Evolutionary conservation across 1,140 invertebrate genomes (phyloP), one percentile per base, ranked within the genome.

Genomic region (Rhynchophorus ferrugineus): DNA sequence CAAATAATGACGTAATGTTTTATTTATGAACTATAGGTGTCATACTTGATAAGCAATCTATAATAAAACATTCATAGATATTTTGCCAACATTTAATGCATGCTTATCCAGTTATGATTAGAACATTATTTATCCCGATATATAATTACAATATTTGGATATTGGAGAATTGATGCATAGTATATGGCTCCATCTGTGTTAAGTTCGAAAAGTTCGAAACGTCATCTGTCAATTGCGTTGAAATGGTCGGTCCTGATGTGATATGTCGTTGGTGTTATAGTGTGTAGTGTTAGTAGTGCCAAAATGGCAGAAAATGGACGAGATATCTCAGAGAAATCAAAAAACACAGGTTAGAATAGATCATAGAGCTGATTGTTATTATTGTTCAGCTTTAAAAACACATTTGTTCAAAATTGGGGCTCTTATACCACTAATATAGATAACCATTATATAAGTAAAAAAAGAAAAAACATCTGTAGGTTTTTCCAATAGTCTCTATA

Each of bases 271-370:
- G 49, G 45, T 50, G 37, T 24, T 48, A 46, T 53, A 55, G 53
- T 42, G 44, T 37, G 49, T 47, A 46, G 49, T 56, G 48, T 58
- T 59, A 53, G 57, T 59, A 44, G 53, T 59, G 71, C 58, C 75
- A 78, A 78, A 74, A 78, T 78, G 76, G 77, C 75, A 68, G 76
- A 78, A 73, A 75, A 73, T 69, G 74, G 72, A 71, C 74, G 75
- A 71, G 72, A 76, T 65, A 72, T 73, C 70, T 69, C 69, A 66
- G 73, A 75, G 69, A 71, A 73, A 69, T 67, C 69, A 60, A 74
- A 73, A 66, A 72, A 73, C 64, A 69, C 70, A 77, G 77, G 77
- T 78, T 75, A 62, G 59, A 59, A 57, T 20, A 42, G 21, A 50
- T 46, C 38, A 21, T 49, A 35, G 49, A 39, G 38, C 2, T 37